Evolutionary conservation across 2,797 vertebrate genomes (phyloP).

Genomic region (Hapalemur alaotrensis): DNA sequence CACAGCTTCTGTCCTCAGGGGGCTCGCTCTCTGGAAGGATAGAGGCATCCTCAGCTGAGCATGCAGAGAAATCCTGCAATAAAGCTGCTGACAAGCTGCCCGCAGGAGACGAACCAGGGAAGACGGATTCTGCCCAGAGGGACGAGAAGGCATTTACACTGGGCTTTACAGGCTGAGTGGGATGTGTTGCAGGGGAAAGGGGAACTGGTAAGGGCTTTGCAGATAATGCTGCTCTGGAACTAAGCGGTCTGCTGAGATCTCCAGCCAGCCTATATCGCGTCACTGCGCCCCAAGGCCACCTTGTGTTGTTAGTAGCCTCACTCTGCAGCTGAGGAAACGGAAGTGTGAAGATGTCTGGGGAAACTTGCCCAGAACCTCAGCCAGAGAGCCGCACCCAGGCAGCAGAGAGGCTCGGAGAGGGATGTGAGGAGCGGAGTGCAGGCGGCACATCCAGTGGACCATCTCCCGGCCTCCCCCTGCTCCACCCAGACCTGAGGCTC

Average conservation of each 20-base stretch:
- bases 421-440: accelerated
- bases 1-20: neutral
- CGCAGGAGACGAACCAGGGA: neutral
- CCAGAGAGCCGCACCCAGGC: neutral
- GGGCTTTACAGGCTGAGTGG: neutral
- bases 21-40: neutral
- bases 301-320: neutral
- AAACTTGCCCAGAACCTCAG: neutral
- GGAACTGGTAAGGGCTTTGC: neutral
- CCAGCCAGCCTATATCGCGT: neutral
- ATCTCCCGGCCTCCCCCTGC: neutral
- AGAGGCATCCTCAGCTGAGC: neutral
- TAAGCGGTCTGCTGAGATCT: neutral
- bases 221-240: neutral
- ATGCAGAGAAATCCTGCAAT: neutral
- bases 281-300: neutral
- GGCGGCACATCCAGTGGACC: accelerated
- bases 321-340: neutral
- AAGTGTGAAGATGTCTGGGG: neutral
- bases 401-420: neutral
- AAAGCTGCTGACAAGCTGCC: neutral
- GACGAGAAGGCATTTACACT: neutral
- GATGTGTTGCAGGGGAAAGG: neutral
- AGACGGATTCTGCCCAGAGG: neutral
- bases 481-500: too few species aligned